Evolutionary conservation across 37 sponge, comb jelly and placozoan species (phyloP).

Genomic region (Mnemiopsis leidyi): DNA sequence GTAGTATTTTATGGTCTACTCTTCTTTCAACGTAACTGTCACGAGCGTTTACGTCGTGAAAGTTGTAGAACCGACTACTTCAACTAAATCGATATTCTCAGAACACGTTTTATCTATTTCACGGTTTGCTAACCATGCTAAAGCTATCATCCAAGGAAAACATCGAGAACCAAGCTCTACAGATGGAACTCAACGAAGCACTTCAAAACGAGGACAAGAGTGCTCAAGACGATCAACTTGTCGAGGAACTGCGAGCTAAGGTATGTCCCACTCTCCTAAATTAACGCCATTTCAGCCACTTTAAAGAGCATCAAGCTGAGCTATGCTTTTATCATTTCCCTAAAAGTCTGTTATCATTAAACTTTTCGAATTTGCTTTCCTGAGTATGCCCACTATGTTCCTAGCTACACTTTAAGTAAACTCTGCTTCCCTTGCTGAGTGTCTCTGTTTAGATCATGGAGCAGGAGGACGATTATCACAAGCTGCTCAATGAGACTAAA

Average conservation of each 20-base stretch:
- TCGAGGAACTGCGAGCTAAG: slow-evolving; percentile 29
- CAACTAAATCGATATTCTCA: too few relatives aligned
- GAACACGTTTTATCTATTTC: too few relatives aligned
- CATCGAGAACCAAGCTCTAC: slow-evolving; percentile 64
- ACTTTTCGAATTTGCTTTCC: too few relatives aligned
- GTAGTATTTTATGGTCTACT: background rate
- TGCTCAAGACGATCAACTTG: background rate
- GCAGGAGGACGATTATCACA: slow-evolving; percentile 11
- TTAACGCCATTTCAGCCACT: too few relatives aligned
- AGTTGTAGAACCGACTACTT: background rate
- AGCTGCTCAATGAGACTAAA: background rate
- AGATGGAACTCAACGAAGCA: slow-evolving; percentile 64
- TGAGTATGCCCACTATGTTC: too few relatives aligned
- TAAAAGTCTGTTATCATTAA: too few relatives aligned
- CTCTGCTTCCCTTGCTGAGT: too few relatives aligned
- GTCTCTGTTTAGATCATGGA: background rate
- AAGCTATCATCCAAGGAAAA: slow-evolving; percentile 55
- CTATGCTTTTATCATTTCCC: too few relatives aligned
- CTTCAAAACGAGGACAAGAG: background rate
- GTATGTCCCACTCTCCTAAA: too few relatives aligned
- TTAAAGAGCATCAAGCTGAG: too few relatives aligned
- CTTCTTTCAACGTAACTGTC: background rate
- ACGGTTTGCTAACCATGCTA: slow-evolving; percentile 48
- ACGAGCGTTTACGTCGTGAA: background rate
- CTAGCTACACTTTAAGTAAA: too few relatives aligned